Evolutionary conservation across 2,113 vertebrate genomes (phyloP).

Genomic region (Zosterops hypoxanthus): DNA sequence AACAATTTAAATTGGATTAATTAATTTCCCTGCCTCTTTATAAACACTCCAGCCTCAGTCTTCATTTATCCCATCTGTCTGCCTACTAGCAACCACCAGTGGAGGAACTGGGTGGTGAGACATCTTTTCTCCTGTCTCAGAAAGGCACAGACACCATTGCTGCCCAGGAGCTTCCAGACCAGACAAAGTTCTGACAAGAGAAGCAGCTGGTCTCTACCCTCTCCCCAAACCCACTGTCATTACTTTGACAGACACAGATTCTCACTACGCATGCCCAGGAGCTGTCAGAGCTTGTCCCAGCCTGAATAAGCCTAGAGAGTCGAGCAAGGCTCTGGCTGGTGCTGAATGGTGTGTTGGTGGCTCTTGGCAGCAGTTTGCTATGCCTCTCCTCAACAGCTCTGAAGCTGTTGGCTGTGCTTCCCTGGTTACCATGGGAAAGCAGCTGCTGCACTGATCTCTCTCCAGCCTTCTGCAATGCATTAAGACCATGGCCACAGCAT

Average conservation of each 20-base stretch:
- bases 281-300: neutral
- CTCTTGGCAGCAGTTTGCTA: neutral
- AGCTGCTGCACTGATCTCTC: neutral
- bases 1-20: neutral
- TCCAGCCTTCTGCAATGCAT: neutral
- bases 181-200: neutral
- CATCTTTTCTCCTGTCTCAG: neutral
- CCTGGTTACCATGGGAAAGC: neutral
- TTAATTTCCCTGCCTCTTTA: rapidly evolving
- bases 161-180: neutral
- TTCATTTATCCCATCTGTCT: neutral
- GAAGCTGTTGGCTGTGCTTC: neutral
- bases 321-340: neutral
- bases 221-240: neutral
- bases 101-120: neutral
- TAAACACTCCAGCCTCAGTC: rapidly evolving
- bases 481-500: rapidly evolving
- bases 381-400: too few species aligned
- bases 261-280: rapidly evolving
- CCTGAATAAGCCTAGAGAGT: neutral
- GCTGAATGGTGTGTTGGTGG: neutral
- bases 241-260: neutral
- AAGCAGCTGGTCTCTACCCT: neutral
- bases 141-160: neutral
- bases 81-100: rapidly evolving